These are phyloP conservation scores for Rhodophaea formosa DNA, from an alignment of 2,888 invertebrate genomes.

Conservation along the genomic window DNA sequence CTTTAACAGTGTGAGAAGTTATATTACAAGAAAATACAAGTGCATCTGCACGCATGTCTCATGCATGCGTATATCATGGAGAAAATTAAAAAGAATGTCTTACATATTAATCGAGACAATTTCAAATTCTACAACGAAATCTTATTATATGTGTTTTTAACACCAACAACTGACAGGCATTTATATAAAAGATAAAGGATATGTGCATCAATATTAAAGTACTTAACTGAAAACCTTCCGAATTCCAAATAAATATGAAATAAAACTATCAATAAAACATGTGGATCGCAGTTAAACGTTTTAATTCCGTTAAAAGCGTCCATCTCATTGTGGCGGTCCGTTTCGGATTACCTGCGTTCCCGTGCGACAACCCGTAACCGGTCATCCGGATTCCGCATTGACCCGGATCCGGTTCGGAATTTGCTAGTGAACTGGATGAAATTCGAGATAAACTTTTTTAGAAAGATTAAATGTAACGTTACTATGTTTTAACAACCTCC, in stretches of 20 bases:
- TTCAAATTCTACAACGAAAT: too few species aligned
- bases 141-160: too few species aligned
- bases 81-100: too few species aligned
- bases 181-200: too few species aligned
- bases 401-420: constrained; percentile 10
- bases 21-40: too few species aligned
- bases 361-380: constrained; percentile 10
- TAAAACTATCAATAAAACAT: constrained; percentile 60
- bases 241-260: neutral
- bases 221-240: neutral
- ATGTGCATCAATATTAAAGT: too few species aligned
- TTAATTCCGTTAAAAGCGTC: constrained; percentile 76
- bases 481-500: too few species aligned
- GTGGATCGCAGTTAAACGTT: constrained; percentile 49
- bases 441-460: neutral
- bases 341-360: constrained; percentile 54
- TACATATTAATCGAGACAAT: too few species aligned
- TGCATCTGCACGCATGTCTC: too few species aligned
- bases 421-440: neutral
- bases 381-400: constrained; percentile 8
- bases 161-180: too few species aligned
- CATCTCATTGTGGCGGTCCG: constrained; percentile 67
- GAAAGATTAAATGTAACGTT: neutral
- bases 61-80: too few species aligned
- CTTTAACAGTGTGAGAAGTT: too few species aligned